Evolutionary conservation across 2,797 vertebrate species (phyloP), one percentile per base, ranked within the genome.

Genomic region (Ciconia nigra): DNA sequence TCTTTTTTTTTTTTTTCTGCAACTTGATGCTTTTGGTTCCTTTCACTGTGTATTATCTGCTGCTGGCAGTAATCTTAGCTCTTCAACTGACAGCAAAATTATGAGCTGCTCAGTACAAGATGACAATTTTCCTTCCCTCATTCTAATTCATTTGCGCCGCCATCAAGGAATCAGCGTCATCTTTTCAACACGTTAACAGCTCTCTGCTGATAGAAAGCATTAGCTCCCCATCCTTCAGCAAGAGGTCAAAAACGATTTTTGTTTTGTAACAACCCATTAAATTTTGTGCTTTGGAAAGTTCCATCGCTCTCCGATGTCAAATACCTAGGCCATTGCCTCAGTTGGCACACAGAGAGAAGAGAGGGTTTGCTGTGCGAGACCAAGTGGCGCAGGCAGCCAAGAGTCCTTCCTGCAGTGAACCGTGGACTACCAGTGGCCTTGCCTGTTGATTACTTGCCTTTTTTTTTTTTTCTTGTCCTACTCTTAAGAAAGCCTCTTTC

Each of bases 41-140:
- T 93, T 95, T 90, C 76, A 73, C 69, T 82, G 26, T 89, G 85
- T 85, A 95, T 95, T 96, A 90, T 97, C 89, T 91, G 83, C 93
- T 66, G 55, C 85, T 87, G 91, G 86, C 89, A 96, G 89, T 87
- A 93, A 94, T 95, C 95, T 97, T 87, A 94, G 90, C 92, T 84
- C 87, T 94, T 94, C 92, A 85, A 70, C 69, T 97, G 97, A 97
- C 96, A 95, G 96, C 86, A 97, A 98, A 97, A 97, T 98, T 97
- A 96, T 76, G 84, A 96, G 89, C 92, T 95, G 70, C 78, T 97
- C 91, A 89, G 73, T 71, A 89, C 55, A 77, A 82, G 83, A 94
- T 71, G 97, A 95, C 94, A 97, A 77, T 95, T 94, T 85, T 73
- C 58, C 76, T 96, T 96, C 83, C 91, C 93, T 97, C 84, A 88